Evolutionary conservation across 1,140 invertebrate genomes (phyloP).

Genomic region (Grapholita molesta): DNA sequence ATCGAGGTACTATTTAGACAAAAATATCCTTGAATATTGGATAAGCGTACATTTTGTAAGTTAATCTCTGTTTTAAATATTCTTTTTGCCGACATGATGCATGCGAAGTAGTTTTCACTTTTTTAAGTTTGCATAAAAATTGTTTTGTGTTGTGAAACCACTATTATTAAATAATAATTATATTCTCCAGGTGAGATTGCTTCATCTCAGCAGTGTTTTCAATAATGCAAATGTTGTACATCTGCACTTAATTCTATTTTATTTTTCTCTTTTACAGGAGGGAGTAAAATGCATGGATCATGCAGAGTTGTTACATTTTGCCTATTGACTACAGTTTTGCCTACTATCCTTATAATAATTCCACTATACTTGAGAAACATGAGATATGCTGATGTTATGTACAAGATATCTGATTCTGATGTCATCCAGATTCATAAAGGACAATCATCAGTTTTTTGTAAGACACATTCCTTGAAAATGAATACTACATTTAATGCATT

Average conservation of each 20-base stretch:
- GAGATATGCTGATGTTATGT: slow-evolving; percentile 85
- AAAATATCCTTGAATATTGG: background rate
- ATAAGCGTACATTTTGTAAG: background rate
- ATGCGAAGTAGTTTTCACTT: too few relatives aligned
- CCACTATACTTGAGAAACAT: slow-evolving; percentile 87
- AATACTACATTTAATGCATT: slow-evolving; percentile 90
- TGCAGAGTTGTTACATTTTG: slow-evolving; percentile 87
- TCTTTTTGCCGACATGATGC: too few relatives aligned
- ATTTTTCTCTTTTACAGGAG: slow-evolving; percentile 79
- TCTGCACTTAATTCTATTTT: too few relatives aligned
- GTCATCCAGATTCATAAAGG: slow-evolving; percentile 88
- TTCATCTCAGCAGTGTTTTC: too few relatives aligned
- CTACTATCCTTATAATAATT: slow-evolving; percentile 84
- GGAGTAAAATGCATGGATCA: slow-evolving; percentile 85
- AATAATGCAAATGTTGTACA: too few relatives aligned
- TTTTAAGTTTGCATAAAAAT: too few relatives aligned
- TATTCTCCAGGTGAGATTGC: too few relatives aligned
- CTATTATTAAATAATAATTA: too few relatives aligned
- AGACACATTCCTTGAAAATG: slow-evolving; percentile 88
- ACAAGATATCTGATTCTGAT: slow-evolving; percentile 88
- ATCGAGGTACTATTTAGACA: background rate
- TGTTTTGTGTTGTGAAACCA: too few relatives aligned
- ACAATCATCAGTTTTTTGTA: slow-evolving; percentile 87
- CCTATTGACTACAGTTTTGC: slow-evolving; percentile 84
- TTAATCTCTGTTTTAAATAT: slow-evolving; percentile 1